Conservation (phyloP, 2,797 vertebrate genomes). For the Rhinella marina region DNA sequence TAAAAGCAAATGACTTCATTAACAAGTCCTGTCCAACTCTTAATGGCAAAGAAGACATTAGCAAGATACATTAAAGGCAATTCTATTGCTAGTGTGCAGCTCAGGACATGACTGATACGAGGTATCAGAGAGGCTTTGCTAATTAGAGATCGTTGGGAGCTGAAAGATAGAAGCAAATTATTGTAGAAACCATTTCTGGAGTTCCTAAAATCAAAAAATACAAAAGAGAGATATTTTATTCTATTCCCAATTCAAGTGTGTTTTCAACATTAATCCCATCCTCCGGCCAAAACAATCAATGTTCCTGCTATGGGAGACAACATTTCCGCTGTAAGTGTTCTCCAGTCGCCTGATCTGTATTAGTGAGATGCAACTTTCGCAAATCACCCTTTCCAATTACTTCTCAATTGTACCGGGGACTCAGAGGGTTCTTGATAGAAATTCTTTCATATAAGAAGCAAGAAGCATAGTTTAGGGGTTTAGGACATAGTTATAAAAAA, state of each 20-base stretch:
- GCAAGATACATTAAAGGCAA: constrained; percentile 54
- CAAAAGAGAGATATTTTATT: constrained; percentile 25
- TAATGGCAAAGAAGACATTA: constrained; percentile 59
- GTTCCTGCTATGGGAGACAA: background rate
- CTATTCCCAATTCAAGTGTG: constrained; percentile 6
- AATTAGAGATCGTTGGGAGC: constrained; percentile 48
- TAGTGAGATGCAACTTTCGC: background rate
- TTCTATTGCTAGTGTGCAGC: constrained; percentile 41
- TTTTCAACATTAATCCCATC: constrained; percentile 3
- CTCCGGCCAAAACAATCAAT: background rate
- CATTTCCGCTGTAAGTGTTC: background rate
- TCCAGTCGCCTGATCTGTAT: background rate
- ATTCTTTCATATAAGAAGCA: background rate
- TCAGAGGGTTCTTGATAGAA: background rate
- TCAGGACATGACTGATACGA: constrained; percentile 42
- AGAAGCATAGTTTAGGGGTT: background rate
- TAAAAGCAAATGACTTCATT: constrained; percentile 61
- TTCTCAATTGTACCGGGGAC: background rate
- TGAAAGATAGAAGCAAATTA: constrained; percentile 16
- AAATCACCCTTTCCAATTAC: background rate
- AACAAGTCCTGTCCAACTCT: constrained; percentile 57
- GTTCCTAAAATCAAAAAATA: constrained; percentile 17
- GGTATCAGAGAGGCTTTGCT: constrained; percentile 14
- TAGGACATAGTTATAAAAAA: background rate
- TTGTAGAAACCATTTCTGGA: constrained; percentile 28